These are phyloP conservation scores for Drosophila trichaetosa DNA, from an alignment of 2,888 invertebrate species.

Conservation along the genomic window DNA sequence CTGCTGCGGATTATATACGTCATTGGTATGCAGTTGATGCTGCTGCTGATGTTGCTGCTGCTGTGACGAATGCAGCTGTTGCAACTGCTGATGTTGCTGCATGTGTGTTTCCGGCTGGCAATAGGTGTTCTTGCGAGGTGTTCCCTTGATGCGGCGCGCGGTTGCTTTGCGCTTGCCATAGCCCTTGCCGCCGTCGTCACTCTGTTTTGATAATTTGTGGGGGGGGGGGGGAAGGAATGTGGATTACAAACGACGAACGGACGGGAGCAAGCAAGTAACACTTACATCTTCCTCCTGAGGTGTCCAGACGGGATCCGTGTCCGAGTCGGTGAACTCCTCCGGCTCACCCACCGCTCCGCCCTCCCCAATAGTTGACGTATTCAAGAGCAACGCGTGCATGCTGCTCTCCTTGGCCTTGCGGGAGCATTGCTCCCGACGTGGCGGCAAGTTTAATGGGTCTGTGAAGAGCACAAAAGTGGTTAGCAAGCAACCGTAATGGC, in stretches of 20 bases:
- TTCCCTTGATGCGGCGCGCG: conserved; percentile 78
- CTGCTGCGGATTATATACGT: conserved; percentile 80
- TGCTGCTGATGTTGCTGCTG: conserved; percentile 59
- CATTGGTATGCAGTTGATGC: conserved; percentile 52
- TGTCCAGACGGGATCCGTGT: conserved; percentile 92
- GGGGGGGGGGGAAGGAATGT: conserved; percentile 18
- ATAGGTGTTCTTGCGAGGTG: conserved; percentile 81
- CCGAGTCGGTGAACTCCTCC: conserved; percentile 87
- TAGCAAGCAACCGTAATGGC: conserved; percentile 43
- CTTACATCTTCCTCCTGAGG: conserved; percentile 87
- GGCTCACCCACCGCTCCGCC: conserved; percentile 86
- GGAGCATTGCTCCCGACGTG: conserved; percentile 87
- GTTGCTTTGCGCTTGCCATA: conserved; percentile 77
- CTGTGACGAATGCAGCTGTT: conserved; percentile 49
- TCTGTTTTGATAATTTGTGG: conserved; percentile 55
- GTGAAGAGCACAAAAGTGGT: conserved; percentile 78
- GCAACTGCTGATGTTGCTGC: conserved; percentile 65
- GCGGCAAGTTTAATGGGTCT: conserved; percentile 86
- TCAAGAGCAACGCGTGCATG: conserved; percentile 86
- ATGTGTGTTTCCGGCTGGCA: conserved; percentile 59
- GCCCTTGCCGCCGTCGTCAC: conserved; percentile 79
- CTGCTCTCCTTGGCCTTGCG: conserved; percentile 89
- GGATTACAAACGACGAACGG: conserved; percentile 39
- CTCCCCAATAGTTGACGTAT: conserved; percentile 71
- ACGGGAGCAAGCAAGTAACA: conserved; percentile 34